Evolutionary conservation across 2,113 vertebrate genomes (phyloP).

Genomic region (Toxotes chatareus): DNA sequence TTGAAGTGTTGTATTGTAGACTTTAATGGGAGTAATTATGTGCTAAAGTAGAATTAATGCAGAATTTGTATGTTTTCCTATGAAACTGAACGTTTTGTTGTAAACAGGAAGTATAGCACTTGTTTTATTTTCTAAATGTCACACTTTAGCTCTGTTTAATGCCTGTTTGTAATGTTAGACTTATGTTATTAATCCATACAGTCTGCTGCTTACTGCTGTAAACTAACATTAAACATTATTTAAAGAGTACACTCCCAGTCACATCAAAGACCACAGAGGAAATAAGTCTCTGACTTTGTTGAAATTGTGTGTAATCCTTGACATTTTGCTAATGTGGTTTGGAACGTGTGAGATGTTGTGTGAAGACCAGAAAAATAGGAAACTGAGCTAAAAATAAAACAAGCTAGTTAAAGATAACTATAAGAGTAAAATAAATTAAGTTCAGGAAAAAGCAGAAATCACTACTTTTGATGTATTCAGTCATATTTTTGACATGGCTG

Average conservation of each 20-base stretch:
- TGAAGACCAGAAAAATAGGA: not conserved
- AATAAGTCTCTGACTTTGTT: not conserved
- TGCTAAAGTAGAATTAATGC: too few species aligned
- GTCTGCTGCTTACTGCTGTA: too few species aligned
- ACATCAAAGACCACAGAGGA: not conserved
- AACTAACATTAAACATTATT: not conserved
- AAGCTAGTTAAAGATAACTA: not conserved
- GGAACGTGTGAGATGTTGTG: not conserved
- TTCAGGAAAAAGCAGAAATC: not conserved
- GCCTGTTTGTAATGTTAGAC: not conserved
- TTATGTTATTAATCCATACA: not conserved
- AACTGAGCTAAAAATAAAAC: not conserved
- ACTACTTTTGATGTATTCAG: not conserved
- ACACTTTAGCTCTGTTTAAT: too few species aligned
- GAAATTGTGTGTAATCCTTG: not conserved
- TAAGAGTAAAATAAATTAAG: not conserved
- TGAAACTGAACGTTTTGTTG: too few species aligned
- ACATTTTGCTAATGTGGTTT: not conserved
- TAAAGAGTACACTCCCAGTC: not conserved
- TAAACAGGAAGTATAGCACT: too few species aligned
- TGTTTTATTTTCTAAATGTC: too few species aligned
- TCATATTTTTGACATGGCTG: not conserved
- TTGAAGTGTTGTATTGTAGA: too few species aligned
- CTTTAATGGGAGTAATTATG: too few species aligned
- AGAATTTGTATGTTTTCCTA: too few species aligned